A percentile compares a stretch with the other conserved stretches of the same genome.
Conservation (phyloP, 2,797 vertebrate species). For the Parauchenoglanis punctatus region DNA sequence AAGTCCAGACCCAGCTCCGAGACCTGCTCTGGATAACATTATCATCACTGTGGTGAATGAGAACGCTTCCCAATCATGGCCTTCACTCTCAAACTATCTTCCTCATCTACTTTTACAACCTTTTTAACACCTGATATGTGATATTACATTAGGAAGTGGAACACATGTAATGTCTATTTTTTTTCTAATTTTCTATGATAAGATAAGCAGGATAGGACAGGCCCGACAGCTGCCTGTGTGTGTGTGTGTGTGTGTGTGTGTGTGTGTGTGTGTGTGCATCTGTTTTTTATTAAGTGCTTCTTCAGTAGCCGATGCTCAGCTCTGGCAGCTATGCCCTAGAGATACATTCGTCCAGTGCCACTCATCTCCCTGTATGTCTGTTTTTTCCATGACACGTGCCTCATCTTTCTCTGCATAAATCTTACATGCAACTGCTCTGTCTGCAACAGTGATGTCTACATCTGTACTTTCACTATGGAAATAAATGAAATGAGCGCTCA, state of each 20-base stretch:
- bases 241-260: neutral
- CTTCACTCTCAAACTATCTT: neutral
- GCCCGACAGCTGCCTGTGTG: neutral
- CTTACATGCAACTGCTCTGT: neutral
- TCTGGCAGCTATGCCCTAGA: conserved; percentile 20
- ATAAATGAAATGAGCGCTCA: neutral
- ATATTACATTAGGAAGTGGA: neutral
- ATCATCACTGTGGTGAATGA: neutral
- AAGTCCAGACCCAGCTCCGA: conserved; percentile 8
- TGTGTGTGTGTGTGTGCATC: neutral
- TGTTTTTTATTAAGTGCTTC: conserved; percentile 23
- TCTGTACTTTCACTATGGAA: neutral
- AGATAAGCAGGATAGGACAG: neutral
- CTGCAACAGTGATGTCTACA: neutral
- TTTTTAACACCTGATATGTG: conserved; percentile 3
- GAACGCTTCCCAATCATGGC: neutral
- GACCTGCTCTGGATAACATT: conserved; percentile 19
- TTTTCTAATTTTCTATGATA: neutral
- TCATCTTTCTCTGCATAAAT: neutral
- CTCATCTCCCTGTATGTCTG: conserved; percentile 2
- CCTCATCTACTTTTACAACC: neutral
- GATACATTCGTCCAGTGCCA: conserved; percentile 20
- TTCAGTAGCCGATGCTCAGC: conserved; percentile 17
- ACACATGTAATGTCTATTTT: neutral
- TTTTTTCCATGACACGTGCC: conserved; percentile 10